Evolutionary conservation across 1,140 invertebrate species (phyloP), one percentile per base, ranked within the genome.

Genomic region (Carposina sasakii): DNA sequence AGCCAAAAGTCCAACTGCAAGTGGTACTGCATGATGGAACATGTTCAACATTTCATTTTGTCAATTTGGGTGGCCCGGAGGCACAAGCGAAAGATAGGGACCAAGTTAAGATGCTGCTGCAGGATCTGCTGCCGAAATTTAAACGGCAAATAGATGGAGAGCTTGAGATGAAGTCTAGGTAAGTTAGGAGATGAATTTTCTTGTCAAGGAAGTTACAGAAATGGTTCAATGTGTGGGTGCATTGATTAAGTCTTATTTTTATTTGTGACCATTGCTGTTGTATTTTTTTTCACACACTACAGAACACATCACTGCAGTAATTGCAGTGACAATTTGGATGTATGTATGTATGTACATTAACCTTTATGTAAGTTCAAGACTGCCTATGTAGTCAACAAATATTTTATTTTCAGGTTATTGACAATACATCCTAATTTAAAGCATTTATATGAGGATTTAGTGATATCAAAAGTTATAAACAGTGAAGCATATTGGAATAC

Each of bases 1-100:
- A 99, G 87, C 91, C 96, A 17, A 99, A 99, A 87, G 95, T 99
- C 44, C 98, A 99, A 82, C 87, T 99, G n/a, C 98, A 99, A 89
- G 90, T 99, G 9, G 95, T 99, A 24, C 85, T 99, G 53, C 94
- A 98, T 71, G 95, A 97, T 88, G 94, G 95, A 19, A 90, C 93
- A 33, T 95, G 96, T 15, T 97, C 96, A 1, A 99, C 97, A 23
- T 99, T 99, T 87, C 98, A 99, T 75, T 99, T 99, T 87, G 93
- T 95, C 30, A 97, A 98, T 85, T 91, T 93, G 24, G 90, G 89
- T 57, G 94, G 95, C 3, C 84, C 91, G 16, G 90, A 92, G 24
- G 90, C 90, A 1, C 96, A 98, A 83, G 87, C 97, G 1, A 90
- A 91, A 57, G 97, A 99, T 71, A 86, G 98, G 42, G 96, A 99